Base-by-base conservation (phyloP, 2,888 invertebrate species). In the Hypolimnas misippus region DNA sequence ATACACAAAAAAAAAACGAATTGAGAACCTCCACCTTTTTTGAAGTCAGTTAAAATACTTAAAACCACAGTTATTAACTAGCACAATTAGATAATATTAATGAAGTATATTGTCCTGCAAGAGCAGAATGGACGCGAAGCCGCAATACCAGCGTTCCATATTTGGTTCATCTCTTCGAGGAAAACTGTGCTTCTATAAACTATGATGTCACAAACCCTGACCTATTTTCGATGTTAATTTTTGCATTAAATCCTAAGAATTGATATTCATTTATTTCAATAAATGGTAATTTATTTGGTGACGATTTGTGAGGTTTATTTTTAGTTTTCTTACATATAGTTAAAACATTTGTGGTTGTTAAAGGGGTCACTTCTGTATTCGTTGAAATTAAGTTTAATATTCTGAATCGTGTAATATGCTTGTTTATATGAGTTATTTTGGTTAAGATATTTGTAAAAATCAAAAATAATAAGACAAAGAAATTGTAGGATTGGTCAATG, bases 141-240 rank as follows among this genome's bases (percentile, higher is more conserved):
- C 16, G 46, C 63, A 51, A 63, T 58, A 42, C 57, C 16, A 42
- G 19, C 21, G 21, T 33, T 31, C 68, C 68, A 54, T 66, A 68
- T 66, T 56, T 55, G 62, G 68, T 17, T 12, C 58, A 56, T n/a
- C 35, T 8, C 57, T 66, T 65, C 64, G 57, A 65, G 72, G 71
- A 72, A 71, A 72, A 72, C 61, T 44, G 56, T 62, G n/a, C n/a
- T 44, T 70, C 51, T 67, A 58, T 64, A 52, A 62, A 65, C 61
- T 53, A 46, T 67, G 70, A 70, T 57, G 67, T 70, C 70, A 70
- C 58, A 57, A 62, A 40, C 71, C 71, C 51, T 71, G 70, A 62
- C 71, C 67, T 49, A 66, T 69, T 61, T 68, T 17, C 14, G 55
- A 40, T 17, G 53, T 38, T 52, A 46, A 42, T 46, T 46, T n/a